These are phyloP conservation scores for Torymus tubicola DNA, from an alignment of 2,888 invertebrate species.

Conservation along the genomic window DNA sequence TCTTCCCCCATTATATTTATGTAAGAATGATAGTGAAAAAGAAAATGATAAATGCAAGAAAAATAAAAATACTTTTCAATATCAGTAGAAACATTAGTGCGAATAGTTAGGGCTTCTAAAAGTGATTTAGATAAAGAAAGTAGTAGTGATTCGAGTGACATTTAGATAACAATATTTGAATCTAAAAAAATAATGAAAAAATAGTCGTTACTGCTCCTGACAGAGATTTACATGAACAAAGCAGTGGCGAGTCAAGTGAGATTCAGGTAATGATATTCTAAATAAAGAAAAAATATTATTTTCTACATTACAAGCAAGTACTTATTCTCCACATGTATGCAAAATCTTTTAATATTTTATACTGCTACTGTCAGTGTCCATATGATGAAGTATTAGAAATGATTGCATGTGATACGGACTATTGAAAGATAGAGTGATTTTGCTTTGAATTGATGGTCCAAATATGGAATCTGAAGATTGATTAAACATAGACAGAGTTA, in stretches of 20 bases:
- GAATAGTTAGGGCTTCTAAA: slow-evolving; percentile 67
- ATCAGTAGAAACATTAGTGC: slow-evolving; percentile 50
- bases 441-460: too few species aligned
- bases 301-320: slow-evolving; percentile 56
- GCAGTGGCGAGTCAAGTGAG: slow-evolving; percentile 71
- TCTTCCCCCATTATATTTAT: slow-evolving; percentile 85
- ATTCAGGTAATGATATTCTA: slow-evolving; percentile 66
- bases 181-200: too few species aligned
- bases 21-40: slow-evolving; percentile 88
- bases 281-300: slow-evolving; percentile 26
- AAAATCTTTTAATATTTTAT: slow-evolving; percentile 85
- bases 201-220: too few species aligned
- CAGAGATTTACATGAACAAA: slow-evolving; percentile 42
- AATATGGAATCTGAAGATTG: too few species aligned
- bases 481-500: too few species aligned
- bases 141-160: too few species aligned
- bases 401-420: slow-evolving; percentile 93
- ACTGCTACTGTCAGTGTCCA: slow-evolving; percentile 93
- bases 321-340: slow-evolving; percentile 59
- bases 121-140: slow-evolving; percentile 63
- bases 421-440: slow-evolving; percentile 98
- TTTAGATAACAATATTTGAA: too few species aligned
- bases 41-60: slow-evolving; percentile 72
- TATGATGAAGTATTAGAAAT: slow-evolving; percentile 95
- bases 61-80: slow-evolving; percentile 59